These are phyloP conservation scores for Penaeus japonicus DNA, from an alignment of 1,140 invertebrate genomes.

Conservation along the genomic window DNA sequence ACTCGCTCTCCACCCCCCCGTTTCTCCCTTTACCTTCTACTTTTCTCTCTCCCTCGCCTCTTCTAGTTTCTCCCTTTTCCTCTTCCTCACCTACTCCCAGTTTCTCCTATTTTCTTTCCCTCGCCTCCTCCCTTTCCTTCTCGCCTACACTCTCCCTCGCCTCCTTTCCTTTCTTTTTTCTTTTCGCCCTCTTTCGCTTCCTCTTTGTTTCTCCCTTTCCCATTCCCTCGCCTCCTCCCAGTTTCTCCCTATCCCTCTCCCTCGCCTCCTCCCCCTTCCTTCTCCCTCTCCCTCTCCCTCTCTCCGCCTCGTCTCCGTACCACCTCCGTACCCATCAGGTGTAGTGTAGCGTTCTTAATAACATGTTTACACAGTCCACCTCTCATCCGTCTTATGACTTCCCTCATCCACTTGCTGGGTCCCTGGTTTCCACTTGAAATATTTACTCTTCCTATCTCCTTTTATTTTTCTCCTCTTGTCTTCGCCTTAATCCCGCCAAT, in stretches of 20 bases:
- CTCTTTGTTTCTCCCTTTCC: background rate
- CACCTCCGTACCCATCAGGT: background rate
- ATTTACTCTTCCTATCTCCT: background rate
- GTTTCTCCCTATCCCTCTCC: background rate
- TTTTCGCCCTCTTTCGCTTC: background rate
- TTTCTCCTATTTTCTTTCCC: background rate
- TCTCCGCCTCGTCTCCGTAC: too few species aligned
- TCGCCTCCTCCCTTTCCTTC: background rate
- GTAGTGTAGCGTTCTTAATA: too few species aligned
- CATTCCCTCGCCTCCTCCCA: background rate
- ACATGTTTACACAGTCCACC: too few species aligned
- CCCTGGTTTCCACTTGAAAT: too few species aligned
- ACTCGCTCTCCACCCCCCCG: background rate
- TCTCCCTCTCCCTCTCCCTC: background rate
- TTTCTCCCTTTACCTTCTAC: background rate
- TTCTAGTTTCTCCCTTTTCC: background rate
- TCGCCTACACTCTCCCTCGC: too few species aligned
- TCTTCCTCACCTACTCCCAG: background rate
- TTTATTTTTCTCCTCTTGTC: background rate
- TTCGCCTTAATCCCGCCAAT: too few species aligned
- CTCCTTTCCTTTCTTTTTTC: background rate
- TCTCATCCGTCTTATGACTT: too few species aligned
- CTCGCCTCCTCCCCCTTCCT: background rate
- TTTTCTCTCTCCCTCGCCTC: background rate
- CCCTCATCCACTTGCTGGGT: too few species aligned